Evolutionary conservation across 2,888 invertebrate genomes (phyloP), one percentile per base, ranked within the genome.

Genomic region (Ypsolopha scabrella): DNA sequence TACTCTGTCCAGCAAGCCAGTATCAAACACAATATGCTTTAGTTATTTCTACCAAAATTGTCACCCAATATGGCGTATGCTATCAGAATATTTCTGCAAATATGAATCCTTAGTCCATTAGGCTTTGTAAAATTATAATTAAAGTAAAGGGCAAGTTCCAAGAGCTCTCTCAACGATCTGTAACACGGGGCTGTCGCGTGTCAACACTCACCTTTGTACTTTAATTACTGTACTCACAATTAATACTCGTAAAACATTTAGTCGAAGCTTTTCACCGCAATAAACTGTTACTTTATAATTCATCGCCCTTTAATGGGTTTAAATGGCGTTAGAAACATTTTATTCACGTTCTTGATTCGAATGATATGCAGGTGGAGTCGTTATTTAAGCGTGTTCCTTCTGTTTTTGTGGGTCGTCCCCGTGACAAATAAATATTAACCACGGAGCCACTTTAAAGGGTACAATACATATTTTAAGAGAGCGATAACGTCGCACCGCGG

Each of bases 341-440:
- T 77, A 76, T 79, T 76, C 70, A 70, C 65, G 66, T 74, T 69
- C 72, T 68, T 73, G 74, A 78, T 80, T 75, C 71, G 72, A 77
- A 75, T 74, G 68, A 70, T 69, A 59, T 51, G 47, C 52, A 52
- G 53, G 41, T 52, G 51, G 38, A 54, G 57, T 54, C 36, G n/a
- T 45, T 41, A 38, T 41, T 38, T 7, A 6, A 41, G 35, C 6
- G 38, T 39, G 49, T 54, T 52, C 11, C 48, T 47, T 41, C 43
- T 48, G 50, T 57, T 55, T 53, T 53, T 41, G 50, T 34, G 52
- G 51, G 51, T 43, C 48, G 48, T 50, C 43, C 51, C 54, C 54
- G 58, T 58, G 55, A 55, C 57, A 54, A 57, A 56, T 58, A 60
- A 57, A 60, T 57, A 57, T 56, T 52, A 54, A 57, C 51, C 45